These are phyloP conservation scores for Chelon labrosus DNA, from an alignment of 2,797 vertebrate species.

Conservation along the genomic window DNA sequence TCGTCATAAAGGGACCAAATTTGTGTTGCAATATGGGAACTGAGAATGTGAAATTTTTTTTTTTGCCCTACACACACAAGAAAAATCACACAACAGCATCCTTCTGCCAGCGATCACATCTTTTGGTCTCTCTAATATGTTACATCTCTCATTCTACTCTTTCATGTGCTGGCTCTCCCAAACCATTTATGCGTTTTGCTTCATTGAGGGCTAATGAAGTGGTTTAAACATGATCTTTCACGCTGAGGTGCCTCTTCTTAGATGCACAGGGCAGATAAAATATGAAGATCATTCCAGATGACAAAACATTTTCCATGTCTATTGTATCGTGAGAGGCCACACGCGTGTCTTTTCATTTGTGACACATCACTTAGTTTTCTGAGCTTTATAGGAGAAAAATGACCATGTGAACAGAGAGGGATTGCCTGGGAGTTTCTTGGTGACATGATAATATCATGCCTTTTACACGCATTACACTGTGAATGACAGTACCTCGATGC, in stretches of 20 bases:
- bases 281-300: constrained; percentile 45
- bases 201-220: constrained; percentile 69
- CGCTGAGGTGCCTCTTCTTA: constrained; percentile 48
- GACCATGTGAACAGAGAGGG: not conserved
- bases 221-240: constrained; percentile 52
- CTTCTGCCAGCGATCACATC: constrained; percentile 40
- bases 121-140: constrained; percentile 1
- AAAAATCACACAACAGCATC: constrained; percentile 15
- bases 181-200: constrained; percentile 50
- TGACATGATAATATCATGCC: not conserved
- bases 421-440: not conserved
- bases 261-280: constrained; percentile 48
- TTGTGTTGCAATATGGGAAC: not conserved
- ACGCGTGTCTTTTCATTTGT: constrained; percentile 9
- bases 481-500: constrained; percentile 2
- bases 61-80: not conserved
- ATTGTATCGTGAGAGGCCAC: constrained; percentile 11
- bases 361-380: constrained; percentile 11
- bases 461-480: not conserved
- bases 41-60: not conserved
- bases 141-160: constrained; percentile 7
- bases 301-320: constrained; percentile 38
- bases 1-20: not conserved
- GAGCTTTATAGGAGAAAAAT: constrained; percentile 15
- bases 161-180: constrained; percentile 23